Base-by-base conservation (phyloP, 2,797 vertebrate genomes). In the Oreochromis mossambicus region DNA sequence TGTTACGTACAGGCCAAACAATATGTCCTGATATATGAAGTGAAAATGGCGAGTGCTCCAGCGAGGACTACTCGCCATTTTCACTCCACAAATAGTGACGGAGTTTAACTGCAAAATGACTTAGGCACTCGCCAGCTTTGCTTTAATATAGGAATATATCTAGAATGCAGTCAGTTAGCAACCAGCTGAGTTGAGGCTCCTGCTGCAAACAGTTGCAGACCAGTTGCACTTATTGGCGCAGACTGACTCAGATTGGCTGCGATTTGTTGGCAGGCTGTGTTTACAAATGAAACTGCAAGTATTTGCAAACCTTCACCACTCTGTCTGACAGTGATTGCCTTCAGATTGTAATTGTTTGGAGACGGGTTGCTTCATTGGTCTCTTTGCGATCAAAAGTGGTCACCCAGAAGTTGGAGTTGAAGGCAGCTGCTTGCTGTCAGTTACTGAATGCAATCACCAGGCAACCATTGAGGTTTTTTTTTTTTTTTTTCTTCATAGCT, bases 41-140 rank as follows among this genome's bases (percentile, higher is more conserved):
- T 70, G 8, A 43, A 70, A 11, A 43, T 46, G 21, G 66, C 0
- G 38, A 73, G 41, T 48, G 9, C 24, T 48, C 15, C 1, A 29
- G 68, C 15, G 14, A 73, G 24, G 41, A 26, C 26, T 26, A 26
- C 26, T 26, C 4, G 26, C 26, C 26, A 26, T 26, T 26, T 26
- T 26, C 26, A 26, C 26, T 26, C 26, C 38, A 0, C 38, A 68
- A 41, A 43, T 70, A 11, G 66, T 63, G 1, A 43, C 5, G 0
- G 0, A 24, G 21, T 43, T 68, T 68, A 15, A 26, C 63, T 68
- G 13, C 63, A 26, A 43, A 0, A 17, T 68, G 38, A 43, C 38
- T 1, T 36, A 36, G 17, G 32, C 32, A 36, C 38, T 43, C 1
- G 1, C 8, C 0, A 46, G 13, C 8, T 43, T 70, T 43, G 63